Evolutionary conservation across 53 echinoderm and acorn worm genomes (phyloP).

Genomic region (Holothuria leucospilota): DNA sequence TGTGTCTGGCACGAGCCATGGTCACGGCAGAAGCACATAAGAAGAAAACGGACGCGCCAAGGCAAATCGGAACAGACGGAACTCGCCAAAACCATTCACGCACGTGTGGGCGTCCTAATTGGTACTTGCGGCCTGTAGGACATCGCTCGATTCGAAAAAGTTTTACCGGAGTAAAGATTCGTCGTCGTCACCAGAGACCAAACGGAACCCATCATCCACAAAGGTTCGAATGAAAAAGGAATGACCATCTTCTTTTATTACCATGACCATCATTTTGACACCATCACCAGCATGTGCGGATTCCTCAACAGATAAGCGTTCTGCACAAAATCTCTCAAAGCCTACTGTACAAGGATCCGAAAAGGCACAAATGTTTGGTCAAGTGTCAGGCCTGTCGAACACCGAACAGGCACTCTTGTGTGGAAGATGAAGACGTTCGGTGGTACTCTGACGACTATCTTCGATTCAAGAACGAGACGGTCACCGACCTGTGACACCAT

Average conservation of each 20-base stretch:
- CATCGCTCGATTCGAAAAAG: not conserved
- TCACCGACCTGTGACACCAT: not conserved
- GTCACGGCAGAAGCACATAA: not conserved
- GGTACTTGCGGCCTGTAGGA: slow-evolving; percentile 24
- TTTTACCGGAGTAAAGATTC: not conserved
- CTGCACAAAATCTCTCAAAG: slow-evolving; percentile 33
- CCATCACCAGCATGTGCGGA: slow-evolving; percentile 26
- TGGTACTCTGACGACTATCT: not conserved
- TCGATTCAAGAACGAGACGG: slow-evolving; percentile 4
- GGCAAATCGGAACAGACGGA: not conserved
- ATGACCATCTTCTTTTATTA: not conserved
- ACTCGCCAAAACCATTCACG: not conserved
- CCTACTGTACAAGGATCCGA: not conserved
- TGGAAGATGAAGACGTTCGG: not conserved
- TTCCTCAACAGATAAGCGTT: not conserved
- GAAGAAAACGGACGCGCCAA: not conserved
- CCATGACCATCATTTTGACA: too few relatives aligned
- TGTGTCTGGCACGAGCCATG: not conserved
- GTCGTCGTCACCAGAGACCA: not conserved
- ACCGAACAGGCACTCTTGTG: not conserved
- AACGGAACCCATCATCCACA: not conserved
- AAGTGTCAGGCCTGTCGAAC: not conserved
- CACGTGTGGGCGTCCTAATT: not conserved
- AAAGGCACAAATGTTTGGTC: not conserved
- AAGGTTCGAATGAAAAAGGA: not conserved